A percentile compares a stretch with the other conserved stretches of the same genome.
Conservation (phyloP, 1,140 invertebrate species). For the Musca domestica region DNA sequence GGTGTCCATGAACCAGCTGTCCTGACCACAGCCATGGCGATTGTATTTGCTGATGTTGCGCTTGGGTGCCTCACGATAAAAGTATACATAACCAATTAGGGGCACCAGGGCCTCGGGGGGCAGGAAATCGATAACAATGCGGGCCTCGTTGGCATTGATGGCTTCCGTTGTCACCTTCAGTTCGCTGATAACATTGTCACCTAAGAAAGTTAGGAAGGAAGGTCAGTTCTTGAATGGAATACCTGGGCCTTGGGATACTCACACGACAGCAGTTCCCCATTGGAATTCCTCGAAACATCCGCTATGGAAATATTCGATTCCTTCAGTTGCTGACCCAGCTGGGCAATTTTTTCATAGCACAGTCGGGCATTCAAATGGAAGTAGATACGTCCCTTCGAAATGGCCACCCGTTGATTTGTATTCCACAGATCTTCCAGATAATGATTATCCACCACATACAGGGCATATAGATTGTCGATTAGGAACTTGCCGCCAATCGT, state of each 20-base stretch:
- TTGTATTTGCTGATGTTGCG: constrained; percentile 73
- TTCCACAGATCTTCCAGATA: constrained; percentile 90
- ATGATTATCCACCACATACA: constrained; percentile 82
- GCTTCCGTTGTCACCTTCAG: constrained; percentile 34
- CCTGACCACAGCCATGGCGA: constrained; percentile 76
- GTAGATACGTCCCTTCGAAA: constrained; percentile 68
- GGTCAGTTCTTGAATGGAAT: constrained; percentile 25
- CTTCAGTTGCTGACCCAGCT: constrained; percentile 37
- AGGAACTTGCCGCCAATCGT: constrained; percentile 34
- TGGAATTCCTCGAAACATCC: constrained; percentile 81
- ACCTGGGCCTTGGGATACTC: constrained; percentile 54
- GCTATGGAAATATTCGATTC: constrained; percentile 58
- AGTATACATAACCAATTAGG: constrained; percentile 74
- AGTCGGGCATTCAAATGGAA: constrained; percentile 94
- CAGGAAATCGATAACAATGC: constrained; percentile 65
- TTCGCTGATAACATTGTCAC: constrained; percentile 21
- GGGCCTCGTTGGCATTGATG: constrained; percentile 55
- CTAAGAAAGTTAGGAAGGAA: constrained; percentile 6
- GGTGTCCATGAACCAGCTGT: constrained; percentile 56
- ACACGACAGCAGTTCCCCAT: constrained; percentile 89
- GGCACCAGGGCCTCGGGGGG: constrained; percentile 62
- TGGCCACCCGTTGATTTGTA: constrained; percentile 59
- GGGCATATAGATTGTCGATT: constrained; percentile 56
- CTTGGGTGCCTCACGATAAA: constrained; percentile 67
- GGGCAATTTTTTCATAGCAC: constrained; percentile 76